Base-by-base conservation (phyloP, 2,113 vertebrate genomes). In the Stegastes partitus region DNA sequence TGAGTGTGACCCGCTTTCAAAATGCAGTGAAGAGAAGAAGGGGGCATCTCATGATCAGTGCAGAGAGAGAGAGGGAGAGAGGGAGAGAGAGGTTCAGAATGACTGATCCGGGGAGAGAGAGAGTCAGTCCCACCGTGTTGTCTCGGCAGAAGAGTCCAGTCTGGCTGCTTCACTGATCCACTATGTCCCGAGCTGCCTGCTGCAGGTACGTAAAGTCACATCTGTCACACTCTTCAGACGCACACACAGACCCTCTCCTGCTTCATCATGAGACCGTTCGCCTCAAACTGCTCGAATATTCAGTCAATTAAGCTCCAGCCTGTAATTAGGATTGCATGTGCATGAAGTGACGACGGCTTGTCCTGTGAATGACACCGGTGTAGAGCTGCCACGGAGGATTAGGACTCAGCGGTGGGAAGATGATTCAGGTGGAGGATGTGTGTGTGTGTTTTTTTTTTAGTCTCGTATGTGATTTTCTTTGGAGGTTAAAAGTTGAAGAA, bases 11-110 rank as follows among this genome's bases (percentile, higher is more conserved):
- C 96, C 95, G 96, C 83, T 97, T 96, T 92, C 68, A 82, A 92
- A 92, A 95, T 96, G 96, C 95, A 94, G 90, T 94, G 94, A 95
- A 94, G 92, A 90, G 94, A 94, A 96, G 96, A 96, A 94, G 96
- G 96, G 96, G 96, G 96, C 95, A 96, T 94, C 95, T 94, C 73
- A 95, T 90, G 92, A 94, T 95, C 95, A 77, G 73, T 59, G 78
- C 71, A 87, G 83, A 77, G 62, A 81, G 80, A 59, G 54, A 62
- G 25, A 25, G 67, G 37, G n/a, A 47, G 59, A 42, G 44, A 56
- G 62, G 94, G 92, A 87, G 62, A 44, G 28, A 64, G 58, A 45
- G 68, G 42, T 69, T 25, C 58, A 37, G 54, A 73, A 53, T 62
- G 56, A 59, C 57, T 34, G 26, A 51, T 49, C 42, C 54, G 31